Conservation (phyloP, 2,888 invertebrate genomes). For the Neoscelio sp. region DNA sequence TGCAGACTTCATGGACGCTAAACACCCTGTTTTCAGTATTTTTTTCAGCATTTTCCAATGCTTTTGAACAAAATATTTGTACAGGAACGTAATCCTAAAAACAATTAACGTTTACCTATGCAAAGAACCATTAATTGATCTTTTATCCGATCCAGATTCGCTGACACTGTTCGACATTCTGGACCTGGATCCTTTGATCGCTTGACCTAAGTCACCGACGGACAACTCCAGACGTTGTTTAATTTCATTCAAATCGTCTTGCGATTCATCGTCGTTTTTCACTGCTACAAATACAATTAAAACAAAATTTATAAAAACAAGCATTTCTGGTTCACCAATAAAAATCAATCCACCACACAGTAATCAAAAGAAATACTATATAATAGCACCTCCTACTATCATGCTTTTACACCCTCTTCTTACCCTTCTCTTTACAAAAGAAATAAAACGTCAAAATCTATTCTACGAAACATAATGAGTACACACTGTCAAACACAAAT, state of each 20-base stretch:
- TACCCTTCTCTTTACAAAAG: too few species aligned
- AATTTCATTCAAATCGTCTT: conserved; percentile 87
- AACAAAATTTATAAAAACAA: not conserved
- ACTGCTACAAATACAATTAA: conserved; percentile 74
- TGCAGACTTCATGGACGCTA: too few species aligned
- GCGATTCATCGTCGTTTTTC: conserved; percentile 78
- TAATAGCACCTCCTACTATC: not conserved
- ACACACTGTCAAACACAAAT: too few species aligned
- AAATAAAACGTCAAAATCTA: too few species aligned
- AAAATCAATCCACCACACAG: not conserved
- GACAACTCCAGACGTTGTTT: conserved; percentile 90
- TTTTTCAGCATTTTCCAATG: too few species aligned
- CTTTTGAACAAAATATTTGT: conserved; percentile 17
- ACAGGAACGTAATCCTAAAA: conserved; percentile 2
- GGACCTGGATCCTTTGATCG: conserved; percentile 87
- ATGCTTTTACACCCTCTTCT: too few species aligned
- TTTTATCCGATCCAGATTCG: conserved; percentile 84
- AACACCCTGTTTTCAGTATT: too few species aligned
- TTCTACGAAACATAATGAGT: too few species aligned
- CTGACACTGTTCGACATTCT: conserved; percentile 89
- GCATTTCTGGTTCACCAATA: not conserved
- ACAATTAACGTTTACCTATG: conserved; percentile 80
- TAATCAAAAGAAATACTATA: not conserved
- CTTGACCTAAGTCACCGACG: conserved; percentile 88
- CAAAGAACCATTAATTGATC: conserved; percentile 84